Conservation (phyloP, 2,113 vertebrate species). For the Haplochromis burtoni region DNA sequence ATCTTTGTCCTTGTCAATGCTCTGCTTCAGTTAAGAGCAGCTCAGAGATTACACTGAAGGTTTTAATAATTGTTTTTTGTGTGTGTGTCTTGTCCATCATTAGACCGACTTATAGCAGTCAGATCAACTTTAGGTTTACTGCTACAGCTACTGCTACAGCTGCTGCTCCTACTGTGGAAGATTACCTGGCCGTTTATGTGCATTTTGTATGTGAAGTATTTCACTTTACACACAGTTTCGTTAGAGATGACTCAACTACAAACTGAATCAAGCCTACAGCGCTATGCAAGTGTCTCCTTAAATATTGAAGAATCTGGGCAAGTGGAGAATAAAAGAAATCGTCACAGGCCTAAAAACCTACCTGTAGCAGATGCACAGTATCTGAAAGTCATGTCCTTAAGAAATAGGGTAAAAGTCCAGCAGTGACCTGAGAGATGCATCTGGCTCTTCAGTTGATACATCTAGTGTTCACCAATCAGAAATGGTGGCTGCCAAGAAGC, state of each 20-base stretch:
- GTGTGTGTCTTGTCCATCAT: not conserved
- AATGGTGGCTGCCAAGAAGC: not conserved
- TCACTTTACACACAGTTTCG: not conserved
- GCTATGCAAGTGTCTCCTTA: not conserved
- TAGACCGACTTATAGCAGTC: not conserved
- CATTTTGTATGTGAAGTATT: not conserved
- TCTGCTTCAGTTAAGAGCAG: not conserved
- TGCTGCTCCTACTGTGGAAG: not conserved
- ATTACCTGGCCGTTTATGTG: not conserved
- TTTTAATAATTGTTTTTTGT: not conserved
- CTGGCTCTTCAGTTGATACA: not conserved
- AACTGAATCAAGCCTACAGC: not conserved
- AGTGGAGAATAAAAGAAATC: not conserved
- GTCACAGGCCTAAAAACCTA: not conserved
- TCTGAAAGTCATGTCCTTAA: not conserved
- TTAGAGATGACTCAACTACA: not conserved
- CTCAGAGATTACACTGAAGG: not conserved
- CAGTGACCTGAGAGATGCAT: not conserved
- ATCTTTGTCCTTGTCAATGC: not conserved
- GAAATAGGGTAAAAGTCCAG: not conserved
- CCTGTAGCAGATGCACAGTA: not conserved
- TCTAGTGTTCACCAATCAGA: not conserved
- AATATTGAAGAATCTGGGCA: not conserved
- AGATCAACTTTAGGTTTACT: not conserved
- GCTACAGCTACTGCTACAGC: not conserved